Evolutionary conservation across 2,113 vertebrate species (phyloP), one percentile per base, ranked within the genome.

Genomic region (Forbesichthys agassizii): DNA sequence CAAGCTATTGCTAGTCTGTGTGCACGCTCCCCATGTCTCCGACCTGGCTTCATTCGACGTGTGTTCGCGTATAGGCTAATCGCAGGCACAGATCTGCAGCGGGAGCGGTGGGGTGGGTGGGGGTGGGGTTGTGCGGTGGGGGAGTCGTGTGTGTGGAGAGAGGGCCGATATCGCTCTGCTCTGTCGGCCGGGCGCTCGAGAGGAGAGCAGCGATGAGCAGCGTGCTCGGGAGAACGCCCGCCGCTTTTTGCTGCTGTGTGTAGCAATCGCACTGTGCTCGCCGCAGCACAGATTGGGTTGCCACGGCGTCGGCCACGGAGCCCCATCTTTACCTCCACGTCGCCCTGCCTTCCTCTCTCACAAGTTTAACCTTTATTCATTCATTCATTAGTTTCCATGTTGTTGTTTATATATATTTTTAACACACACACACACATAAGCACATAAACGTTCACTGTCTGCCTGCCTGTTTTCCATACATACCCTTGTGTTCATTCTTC

Each of bases 11-110:
- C 27, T 27, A 66, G 58, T 70, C 75, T 46, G 65, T 77, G 79
- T 70, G 48, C 51, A 18, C 68, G 36, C 68, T 56, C 64, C 49
- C 53, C 51, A 66, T 74, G 78, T 78, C 84, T 74, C 70, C 54
- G 76, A 69, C 76, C 84, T 69, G 84, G 71, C 79, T 84, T 85
- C 85, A 84, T 88, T 89, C 85, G 73, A 85, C 84, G 84, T 76
- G 77, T 62, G 77, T 6, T 1, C 14, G 52, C 11, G 4, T 11
- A n/a, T 53, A 16, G 82, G 68, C 77, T 92, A 88, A 91, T 91
- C 85, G 66, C 68, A 65, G 83, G 77, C 80, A 76, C 78, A 79
- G 78, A 90, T 90, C 90, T 85, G 84, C 77, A 79, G 80, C 74
- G 47, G 77, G 81, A 27, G 75, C 53, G 57, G 60, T 13, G 62